Percentiles rank a stretch among this genome's conserved stretches.
phyloP scores from a whole-genome alignment of 2,888 invertebrate species.

The Aplocera efformata region DNA sequence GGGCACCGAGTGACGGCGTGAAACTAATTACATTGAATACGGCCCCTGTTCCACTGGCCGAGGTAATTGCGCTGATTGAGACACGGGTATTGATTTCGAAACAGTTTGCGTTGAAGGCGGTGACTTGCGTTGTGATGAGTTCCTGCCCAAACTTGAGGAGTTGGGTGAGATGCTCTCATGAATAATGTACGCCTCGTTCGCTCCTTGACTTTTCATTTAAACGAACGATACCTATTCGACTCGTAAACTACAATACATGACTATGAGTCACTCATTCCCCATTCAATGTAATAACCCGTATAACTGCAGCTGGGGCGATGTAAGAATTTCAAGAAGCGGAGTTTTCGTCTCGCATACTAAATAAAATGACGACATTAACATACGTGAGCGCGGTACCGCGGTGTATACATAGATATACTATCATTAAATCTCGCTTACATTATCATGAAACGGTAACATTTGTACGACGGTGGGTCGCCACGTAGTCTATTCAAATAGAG shows the following conservation, averaged over 20 bases:
- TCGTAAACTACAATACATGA: conserved; percentile 73
- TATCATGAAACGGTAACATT: conserved; percentile 72
- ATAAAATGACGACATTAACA: conserved; percentile 28
- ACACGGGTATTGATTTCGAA: conserved; percentile 77
- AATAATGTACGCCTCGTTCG: conserved; percentile 73
- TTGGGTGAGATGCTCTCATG: conserved; percentile 69
- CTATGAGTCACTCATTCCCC: conserved; percentile 76
- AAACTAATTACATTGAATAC: conserved; percentile 71
- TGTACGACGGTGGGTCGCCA: conserved; percentile 55
- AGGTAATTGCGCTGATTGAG: conserved; percentile 78
- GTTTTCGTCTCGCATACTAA: conserved; percentile 55
- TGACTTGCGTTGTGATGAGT: not conserved
- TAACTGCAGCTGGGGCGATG: conserved; percentile 66
- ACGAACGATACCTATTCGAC: conserved; percentile 77
- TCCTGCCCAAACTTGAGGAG: conserved; percentile 23
- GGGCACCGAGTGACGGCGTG: conserved; percentile 49
- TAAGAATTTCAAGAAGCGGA: conserved; percentile 66
- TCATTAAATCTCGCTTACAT: conserved; percentile 70
- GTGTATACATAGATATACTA: conserved; percentile 44
- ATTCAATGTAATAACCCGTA: conserved; percentile 75
- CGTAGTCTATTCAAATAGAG: conserved; percentile 67
- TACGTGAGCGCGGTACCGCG: conserved; percentile 14
- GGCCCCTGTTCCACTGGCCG: conserved; percentile 53
- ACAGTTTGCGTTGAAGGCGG: conserved; percentile 50
- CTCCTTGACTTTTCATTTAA: conserved; percentile 77